These are phyloP conservation scores for Thysanoteuthis rhombus DNA, from an alignment of 2,888 invertebrate species.

Conservation along the genomic window DNA sequence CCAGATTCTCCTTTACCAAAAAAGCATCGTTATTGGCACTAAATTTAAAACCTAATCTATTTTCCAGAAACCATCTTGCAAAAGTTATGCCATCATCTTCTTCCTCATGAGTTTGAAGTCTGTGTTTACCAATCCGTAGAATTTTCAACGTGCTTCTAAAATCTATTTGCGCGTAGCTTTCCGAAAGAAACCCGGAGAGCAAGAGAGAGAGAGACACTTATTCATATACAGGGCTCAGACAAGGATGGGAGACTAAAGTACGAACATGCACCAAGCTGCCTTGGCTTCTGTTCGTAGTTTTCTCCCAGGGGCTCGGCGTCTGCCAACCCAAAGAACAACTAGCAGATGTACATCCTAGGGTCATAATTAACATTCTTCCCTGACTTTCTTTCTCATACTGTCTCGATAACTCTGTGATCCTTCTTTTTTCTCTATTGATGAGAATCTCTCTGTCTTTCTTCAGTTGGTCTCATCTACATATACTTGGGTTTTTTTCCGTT, in stretches of 20 bases:
- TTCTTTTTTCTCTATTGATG: neutral
- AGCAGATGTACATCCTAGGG: neutral
- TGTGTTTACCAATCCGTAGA: neutral
- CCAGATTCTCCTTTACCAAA: accelerated
- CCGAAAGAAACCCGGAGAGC: neutral
- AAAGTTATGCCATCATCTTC: neutral
- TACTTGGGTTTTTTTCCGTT: neutral
- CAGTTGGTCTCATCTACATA: neutral
- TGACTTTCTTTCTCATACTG: neutral
- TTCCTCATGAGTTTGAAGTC: neutral
- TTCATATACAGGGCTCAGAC: neutral
- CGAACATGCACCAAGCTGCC: neutral
- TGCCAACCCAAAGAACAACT: neutral
- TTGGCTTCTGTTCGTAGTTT: neutral
- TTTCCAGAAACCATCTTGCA: neutral
- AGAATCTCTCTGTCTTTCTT: neutral
- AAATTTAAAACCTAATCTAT: neutral
- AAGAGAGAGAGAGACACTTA: neutral
- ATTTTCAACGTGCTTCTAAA: neutral
- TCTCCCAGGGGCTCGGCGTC: neutral
- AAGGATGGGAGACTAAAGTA: neutral
- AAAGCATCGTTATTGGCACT: neutral
- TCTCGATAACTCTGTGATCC: neutral
- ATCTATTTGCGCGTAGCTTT: neutral
- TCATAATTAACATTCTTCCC: neutral